Base-by-base conservation (phyloP, 2,113 vertebrate genomes). In the Eidolon helvum region DNA sequence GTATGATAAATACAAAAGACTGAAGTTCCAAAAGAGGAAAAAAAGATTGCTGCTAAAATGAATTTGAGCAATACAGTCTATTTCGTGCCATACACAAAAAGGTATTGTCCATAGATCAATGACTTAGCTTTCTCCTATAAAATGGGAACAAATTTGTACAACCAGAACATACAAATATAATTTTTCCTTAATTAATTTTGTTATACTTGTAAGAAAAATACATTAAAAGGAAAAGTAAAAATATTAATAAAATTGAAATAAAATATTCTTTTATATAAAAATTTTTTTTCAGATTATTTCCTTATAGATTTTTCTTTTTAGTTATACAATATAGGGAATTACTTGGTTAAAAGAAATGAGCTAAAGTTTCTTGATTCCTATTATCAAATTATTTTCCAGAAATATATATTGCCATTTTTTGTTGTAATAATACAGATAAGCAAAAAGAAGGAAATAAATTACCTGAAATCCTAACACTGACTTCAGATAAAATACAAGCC, bases 21-120 rank as follows among this genome's bases (percentile, higher is more conserved):
- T 48, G 59, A 84, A 61, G 69, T 92, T 85, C 53, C 8, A 0
- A 85, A 78, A 61, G 84, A 95, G 53, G n/a, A 71, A n/a, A 80
- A 0, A 57, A 86, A 96, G 12, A 0, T 95, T 97, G 98, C 97
- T 97, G 96, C 97, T 98, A 97, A 95, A 77, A 98, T 98, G 98
- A 92, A 4, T 96, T 82, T 98, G 95, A 98, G 91, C 96, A 61
- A 53, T 75, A 1, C 97, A 94, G 95, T 91, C 61, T 97, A 97
- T 83, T 97, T 97, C 84, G 97, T 98, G 98, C 97, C 97, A 88
- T 97, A 94, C 59, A 95, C 61, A 90, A 33, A 97, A 97, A 99
- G 98, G 98, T 99, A 98, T 0, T 87, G 57, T 96, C n/a, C 50
- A 30, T 10, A 43, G 16, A 68, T 74, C 38, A 3, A 18, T 57